Conservation (phyloP, 64 coral and sea anemone species). For the Dendronephthya gigantea region DNA sequence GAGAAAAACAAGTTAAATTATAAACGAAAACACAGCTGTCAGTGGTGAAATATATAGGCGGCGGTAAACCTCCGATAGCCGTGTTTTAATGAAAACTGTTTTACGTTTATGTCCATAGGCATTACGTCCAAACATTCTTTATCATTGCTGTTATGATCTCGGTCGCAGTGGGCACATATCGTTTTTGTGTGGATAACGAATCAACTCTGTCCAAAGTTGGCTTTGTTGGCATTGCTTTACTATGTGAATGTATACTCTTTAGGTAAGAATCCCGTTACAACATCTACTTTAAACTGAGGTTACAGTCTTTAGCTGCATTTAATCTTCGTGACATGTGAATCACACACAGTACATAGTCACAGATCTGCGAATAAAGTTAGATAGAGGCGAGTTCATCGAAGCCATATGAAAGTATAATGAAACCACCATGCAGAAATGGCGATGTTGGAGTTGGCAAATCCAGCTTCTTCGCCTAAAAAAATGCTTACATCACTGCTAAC, state of each 20-base stretch:
- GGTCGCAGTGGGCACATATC: background rate
- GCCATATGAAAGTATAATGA: too few relatives aligned
- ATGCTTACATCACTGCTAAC: too few relatives aligned
- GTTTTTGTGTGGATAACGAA: constrained; percentile 1
- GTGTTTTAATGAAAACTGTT: background rate
- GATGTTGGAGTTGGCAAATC: too few relatives aligned
- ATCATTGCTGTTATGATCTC: constrained; percentile 11
- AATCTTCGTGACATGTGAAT: too few relatives aligned
- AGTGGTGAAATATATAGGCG: too few relatives aligned
- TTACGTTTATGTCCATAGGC: background rate
- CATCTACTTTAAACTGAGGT: background rate
- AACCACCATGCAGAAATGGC: too few relatives aligned
- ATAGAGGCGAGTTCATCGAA: too few relatives aligned
- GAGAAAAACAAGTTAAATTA: too few relatives aligned
- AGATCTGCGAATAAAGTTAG: too few relatives aligned
- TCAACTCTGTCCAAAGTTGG: background rate
- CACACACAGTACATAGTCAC: too few relatives aligned
- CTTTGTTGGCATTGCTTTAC: background rate
- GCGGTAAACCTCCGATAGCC: background rate
- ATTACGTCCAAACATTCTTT: background rate
- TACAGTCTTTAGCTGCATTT: background rate
- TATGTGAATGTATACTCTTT: background rate
- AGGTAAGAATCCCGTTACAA: background rate
- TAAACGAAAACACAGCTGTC: too few relatives aligned
- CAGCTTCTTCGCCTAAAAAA: too few relatives aligned